phyloP scores from a whole-genome alignment of 2,888 invertebrate species.

The Liposcelis brunnea region DNA sequence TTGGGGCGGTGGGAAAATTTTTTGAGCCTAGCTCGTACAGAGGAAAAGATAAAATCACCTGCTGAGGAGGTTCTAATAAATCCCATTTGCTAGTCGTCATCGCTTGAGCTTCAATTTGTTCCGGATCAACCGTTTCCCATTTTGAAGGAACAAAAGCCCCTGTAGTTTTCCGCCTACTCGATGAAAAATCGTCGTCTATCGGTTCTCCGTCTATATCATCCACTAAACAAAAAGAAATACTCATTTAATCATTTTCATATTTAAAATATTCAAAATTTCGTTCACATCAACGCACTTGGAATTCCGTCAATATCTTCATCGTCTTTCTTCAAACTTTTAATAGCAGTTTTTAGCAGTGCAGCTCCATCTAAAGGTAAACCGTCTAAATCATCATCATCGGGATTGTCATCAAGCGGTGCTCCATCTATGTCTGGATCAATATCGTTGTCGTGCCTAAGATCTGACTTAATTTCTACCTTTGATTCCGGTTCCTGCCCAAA shows the following conservation, averaged over 20 bases:
- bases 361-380: conserved; percentile 62
- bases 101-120: conserved; percentile 60
- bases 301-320: conserved; percentile 57
- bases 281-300: conserved; percentile 33
- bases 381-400: conserved; percentile 35
- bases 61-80: conserved; percentile 39
- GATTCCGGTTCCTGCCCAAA: too few relatives aligned
- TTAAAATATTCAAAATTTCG: conserved; percentile 10
- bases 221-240: conserved; percentile 16
- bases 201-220: conserved; percentile 60
- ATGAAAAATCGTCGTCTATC: conserved; percentile 26
- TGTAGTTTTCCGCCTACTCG: conserved; percentile 19
- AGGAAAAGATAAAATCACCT: conserved; percentile 14
- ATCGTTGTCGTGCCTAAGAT: conserved; percentile 12
- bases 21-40: too few relatives aligned
- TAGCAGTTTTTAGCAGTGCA: conserved; percentile 52
- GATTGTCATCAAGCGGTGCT: conserved; percentile 34
- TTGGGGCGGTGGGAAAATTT: too few relatives aligned
- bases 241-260: not conserved
- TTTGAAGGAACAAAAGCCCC: conserved; percentile 74
- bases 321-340: conserved; percentile 25
- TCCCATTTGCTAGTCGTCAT: conserved; percentile 85
- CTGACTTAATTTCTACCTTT: too few relatives aligned
- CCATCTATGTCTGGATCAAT: conserved; percentile 41
- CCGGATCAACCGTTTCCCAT: conserved; percentile 93